Base-by-base conservation (phyloP, 2,888 invertebrate genomes). In the Junonia oenone region DNA sequence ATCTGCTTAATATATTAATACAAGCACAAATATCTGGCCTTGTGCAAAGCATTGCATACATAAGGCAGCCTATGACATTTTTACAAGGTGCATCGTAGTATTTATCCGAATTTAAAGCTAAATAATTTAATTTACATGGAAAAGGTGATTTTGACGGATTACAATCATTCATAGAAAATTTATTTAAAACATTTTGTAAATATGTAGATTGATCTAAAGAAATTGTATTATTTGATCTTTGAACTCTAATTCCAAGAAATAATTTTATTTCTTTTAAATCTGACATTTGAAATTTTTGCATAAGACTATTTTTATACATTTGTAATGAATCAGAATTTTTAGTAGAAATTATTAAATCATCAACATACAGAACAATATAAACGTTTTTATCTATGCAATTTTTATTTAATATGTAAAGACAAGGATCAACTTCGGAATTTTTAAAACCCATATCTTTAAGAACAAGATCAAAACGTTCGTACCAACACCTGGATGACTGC, bases 1-100 rank as follows among this genome's bases (percentile, higher is more conserved):
- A 69, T 53, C 68, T 62, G 51, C 68, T 69, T 27, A 71, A 51
- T 31, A 70, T 61, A 63, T 66, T 68, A 29, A 71, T 52, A 45
- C 58, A 13, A 6, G 49, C 48, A 61, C 70, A 59, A 46, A 71
- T 55, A 59, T 71, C 67, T 11, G 67, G 63, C 8, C 61, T 58
- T 5, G 54, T 62, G 46, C 60, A 60, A n/a, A 62, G 11, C 57
- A 61, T 61, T n/a, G 49, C 15, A 26, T 62, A 63, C 60, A 63
- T 60, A 22, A 65, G 47, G 51, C 56, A 64, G 14, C 63, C 64
- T 40, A 63, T 63, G n/a, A 63, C 38, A 43, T 64, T 60, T 40
- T 55, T 19, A 58, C 62, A 66, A 35, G 63, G 63, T 11, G 63
- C 61, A 48, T 62, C 35, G 55, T 49, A 61, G 22, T 33, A 37